Percentiles rank a stretch among this genome's conserved stretches.
Evolutionary conservation across 2,113 vertebrate species (phyloP).

Genomic region (Tricholaema leucomelas): DNA sequence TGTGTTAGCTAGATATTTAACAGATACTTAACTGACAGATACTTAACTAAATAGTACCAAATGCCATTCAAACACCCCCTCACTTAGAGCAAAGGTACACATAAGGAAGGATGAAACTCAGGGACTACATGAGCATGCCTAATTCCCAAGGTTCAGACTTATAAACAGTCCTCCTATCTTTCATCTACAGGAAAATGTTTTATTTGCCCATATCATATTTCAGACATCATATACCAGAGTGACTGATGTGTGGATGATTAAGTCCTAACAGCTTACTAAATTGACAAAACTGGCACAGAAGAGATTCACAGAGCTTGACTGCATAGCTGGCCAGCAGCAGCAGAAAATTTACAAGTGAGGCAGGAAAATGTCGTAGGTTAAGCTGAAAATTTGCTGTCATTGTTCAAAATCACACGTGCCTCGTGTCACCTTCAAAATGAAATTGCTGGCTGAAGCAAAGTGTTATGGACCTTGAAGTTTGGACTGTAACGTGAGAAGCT

Average conservation of each 20-base stretch:
- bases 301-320: accelerated
- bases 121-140: background rate
- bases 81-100: background rate
- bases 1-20: background rate
- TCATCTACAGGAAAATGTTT: background rate
- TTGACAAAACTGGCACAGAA: background rate
- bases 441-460: too few relatives aligned
- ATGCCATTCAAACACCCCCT: background rate
- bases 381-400: too few relatives aligned
- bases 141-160: background rate
- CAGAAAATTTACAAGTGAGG: background rate
- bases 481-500: too few relatives aligned
- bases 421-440: too few relatives aligned
- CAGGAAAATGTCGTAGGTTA: background rate
- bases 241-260: background rate
- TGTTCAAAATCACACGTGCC: too few relatives aligned
- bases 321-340: background rate
- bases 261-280: background rate
- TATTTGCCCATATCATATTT: background rate
- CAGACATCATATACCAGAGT: background rate
- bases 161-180: background rate
- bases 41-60: background rate
- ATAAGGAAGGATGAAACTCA: background rate
- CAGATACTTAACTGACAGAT: background rate
- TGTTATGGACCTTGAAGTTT: too few relatives aligned